Percentiles rank a stretch among this genome's conserved stretches.
These are phyloP conservation scores for Pseudococcus longispinus DNA, from an alignment of 2,888 invertebrate species.

Conservation along the genomic window DNA sequence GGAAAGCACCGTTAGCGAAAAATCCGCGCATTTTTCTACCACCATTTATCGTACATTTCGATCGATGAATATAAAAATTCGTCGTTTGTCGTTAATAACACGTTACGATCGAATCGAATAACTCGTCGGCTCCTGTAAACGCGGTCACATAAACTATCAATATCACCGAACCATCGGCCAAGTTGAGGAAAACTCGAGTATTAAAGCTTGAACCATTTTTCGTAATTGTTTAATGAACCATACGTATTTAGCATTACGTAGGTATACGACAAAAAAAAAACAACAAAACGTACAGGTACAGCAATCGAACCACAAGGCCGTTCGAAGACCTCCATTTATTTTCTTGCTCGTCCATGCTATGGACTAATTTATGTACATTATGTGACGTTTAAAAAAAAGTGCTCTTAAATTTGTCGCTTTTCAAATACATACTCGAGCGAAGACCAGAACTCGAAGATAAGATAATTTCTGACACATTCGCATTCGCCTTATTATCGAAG, in stretches of 20 bases:
- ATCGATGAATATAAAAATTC: neutral
- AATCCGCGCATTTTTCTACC: conserved; percentile 54
- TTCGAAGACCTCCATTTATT: neutral
- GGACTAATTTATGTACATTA: neutral
- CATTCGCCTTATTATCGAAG: neutral
- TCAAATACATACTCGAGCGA: no score
- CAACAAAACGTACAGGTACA: no score
- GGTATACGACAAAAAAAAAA: no score
- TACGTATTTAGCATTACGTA: neutral
- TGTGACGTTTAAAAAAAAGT: neutral
- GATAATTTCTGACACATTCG: neutral
- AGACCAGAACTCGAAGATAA: neutral
- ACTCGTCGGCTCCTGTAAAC: neutral
- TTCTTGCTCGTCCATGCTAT: neutral
- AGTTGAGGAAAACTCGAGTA: conserved; percentile 15
- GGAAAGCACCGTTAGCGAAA: conserved; percentile 52
- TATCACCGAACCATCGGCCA: neutral
- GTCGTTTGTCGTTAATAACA: no score
- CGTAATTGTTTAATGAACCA: neutral
- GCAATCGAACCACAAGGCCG: no score
- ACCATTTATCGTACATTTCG: neutral
- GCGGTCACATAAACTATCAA: neutral
- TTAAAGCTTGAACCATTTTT: neutral
- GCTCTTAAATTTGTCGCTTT: neutral
- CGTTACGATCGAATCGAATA: neutral